phyloP scores from a whole-genome alignment of 2,888 invertebrate species.

The Balanococcus diminutus region DNA sequence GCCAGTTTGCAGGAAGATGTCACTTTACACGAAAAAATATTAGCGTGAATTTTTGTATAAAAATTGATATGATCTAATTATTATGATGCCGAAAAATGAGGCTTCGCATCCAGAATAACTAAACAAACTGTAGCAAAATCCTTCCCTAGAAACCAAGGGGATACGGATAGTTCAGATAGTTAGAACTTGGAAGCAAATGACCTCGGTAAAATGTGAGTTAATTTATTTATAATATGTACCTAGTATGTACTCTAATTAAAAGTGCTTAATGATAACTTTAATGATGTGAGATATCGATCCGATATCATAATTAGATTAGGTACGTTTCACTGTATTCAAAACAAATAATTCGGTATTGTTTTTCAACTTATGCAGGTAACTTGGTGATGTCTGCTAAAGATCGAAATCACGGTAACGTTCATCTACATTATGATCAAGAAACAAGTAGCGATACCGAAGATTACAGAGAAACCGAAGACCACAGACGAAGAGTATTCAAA shows the following conservation, averaged over 20 bases:
- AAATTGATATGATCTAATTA: too few species aligned
- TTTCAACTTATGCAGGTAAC: not conserved
- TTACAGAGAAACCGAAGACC: slow-evolving; percentile 75
- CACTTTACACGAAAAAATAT: too few species aligned
- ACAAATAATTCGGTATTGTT: not conserved
- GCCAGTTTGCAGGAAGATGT: too few species aligned
- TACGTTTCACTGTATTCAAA: not conserved
- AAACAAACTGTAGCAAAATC: too few species aligned
- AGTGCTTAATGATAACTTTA: not conserved
- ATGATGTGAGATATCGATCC: not conserved
- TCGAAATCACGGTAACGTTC: slow-evolving; percentile 15
- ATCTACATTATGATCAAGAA: slow-evolving; percentile 44
- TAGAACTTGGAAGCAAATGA: not conserved
- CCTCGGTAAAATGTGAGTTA: not conserved
- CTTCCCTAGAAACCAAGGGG: too few species aligned
- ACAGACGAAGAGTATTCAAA: slow-evolving; percentile 71
- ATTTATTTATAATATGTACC: too few species aligned
- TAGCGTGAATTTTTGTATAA: too few species aligned
- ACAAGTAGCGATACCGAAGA: slow-evolving; percentile 84
- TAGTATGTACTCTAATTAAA: too few species aligned
- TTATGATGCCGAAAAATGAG: too few species aligned
- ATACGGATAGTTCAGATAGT: too few species aligned
- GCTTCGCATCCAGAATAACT: too few species aligned
- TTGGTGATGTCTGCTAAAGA: slow-evolving; percentile 49
- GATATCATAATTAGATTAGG: not conserved